Evolutionary conservation across 2,888 invertebrate genomes (phyloP), one percentile per base, ranked within the genome.

Genomic region (Tinea trinotella): DNA sequence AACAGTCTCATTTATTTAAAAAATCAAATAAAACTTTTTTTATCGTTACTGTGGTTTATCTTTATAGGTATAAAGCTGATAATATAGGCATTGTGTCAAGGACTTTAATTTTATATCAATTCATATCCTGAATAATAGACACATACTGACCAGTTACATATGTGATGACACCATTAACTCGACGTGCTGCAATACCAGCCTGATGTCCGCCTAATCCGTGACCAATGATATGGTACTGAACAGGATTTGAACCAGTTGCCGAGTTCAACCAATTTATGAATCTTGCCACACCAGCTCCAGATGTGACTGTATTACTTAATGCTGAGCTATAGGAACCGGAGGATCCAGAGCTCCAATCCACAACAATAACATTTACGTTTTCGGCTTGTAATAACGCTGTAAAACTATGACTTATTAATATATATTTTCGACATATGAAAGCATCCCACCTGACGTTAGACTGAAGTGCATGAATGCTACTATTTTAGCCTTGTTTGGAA

Each of bases 301-400:
- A 73, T 2, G 63, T 56, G 18, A 77, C 61, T 9, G 80, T 64
- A 58, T 76, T 72, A 4, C 56, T 53, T 54, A 76, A 67, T 22
- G 76, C 67, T 12, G 61, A 20, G 54, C 71, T 61, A 54, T 71
- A 66, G 36, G 59, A 60, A 1, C 68, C 53, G 0, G 70, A 60
- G 1, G 76, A 68, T 1, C 76, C 78, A 2, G 57, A 57, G 52
- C 72, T 73, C 81, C 81, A 81, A 57, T 82, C 81, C 1, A 81
- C 70, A 0, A 71, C 71, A 5, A 82, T 72, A 1, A 82, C 64
- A 57, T 82, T 82, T 1, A 77, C 62, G 30, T 81, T 74, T 61
- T 71, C 75, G 7, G 67, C 70, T 7, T 64, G 61, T 1, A 80
- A 65, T 55, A 74, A 69, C 3, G 67, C 81, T 79, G 58, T 4